Conservation (phyloP, 2,888 invertebrate genomes). For the Trissoscelio sp. region DNA sequence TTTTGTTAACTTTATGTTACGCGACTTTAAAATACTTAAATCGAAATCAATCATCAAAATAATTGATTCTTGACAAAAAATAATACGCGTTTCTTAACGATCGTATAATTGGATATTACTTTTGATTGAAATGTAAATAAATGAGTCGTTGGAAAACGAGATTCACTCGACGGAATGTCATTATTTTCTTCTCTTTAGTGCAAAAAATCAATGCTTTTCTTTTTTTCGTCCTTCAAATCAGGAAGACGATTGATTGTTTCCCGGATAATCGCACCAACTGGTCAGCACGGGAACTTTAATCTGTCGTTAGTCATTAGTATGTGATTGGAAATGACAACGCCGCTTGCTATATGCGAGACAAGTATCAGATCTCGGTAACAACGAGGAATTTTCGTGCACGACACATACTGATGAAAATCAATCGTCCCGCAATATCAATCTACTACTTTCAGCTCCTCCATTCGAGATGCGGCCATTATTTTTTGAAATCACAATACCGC, state of each 20-base stretch:
- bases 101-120: constrained; percentile 22
- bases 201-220: constrained; percentile 31
- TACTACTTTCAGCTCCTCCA: constrained; percentile 73
- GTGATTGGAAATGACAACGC: constrained; percentile 58
- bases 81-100: constrained; percentile 14
- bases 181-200: constrained; percentile 32
- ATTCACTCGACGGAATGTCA: constrained; percentile 27
- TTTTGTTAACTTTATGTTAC: no score
- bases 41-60: not conserved
- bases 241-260: constrained; percentile 35
- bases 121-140: constrained; percentile 51
- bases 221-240: not conserved
- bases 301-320: constrained; percentile 57
- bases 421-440: constrained; percentile 78
- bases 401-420: constrained; percentile 55
- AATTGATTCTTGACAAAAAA: constrained; percentile 7
- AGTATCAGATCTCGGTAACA: constrained; percentile 46
- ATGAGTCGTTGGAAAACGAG: constrained; percentile 23
- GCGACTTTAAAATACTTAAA: no score
- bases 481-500: constrained; percentile 69
- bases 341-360: constrained; percentile 33
- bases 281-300: constrained; percentile 50
- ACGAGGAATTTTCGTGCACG: constrained; percentile 55
- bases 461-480: constrained; percentile 72
- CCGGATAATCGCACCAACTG: constrained; percentile 41